phyloP scores from a whole-genome alignment of 2,113 vertebrate genomes.

The Potamarius usumacintae region DNA sequence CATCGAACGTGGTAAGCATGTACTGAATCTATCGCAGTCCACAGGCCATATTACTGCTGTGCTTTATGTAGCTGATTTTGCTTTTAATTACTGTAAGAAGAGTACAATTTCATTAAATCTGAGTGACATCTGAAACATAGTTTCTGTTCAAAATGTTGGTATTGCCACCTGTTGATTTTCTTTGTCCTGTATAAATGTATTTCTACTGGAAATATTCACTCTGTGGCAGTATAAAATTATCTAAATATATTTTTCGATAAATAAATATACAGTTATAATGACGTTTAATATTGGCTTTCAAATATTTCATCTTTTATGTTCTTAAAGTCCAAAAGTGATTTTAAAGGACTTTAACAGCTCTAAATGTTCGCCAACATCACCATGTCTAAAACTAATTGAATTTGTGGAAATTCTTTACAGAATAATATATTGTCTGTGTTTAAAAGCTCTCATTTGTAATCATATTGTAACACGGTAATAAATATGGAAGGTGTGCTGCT shows the following conservation, averaged over 20 bases:
- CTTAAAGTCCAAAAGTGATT: background rate
- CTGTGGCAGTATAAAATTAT: background rate
- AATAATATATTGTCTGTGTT: slow-evolving; percentile 13
- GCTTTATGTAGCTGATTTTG: background rate
- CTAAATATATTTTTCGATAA: background rate
- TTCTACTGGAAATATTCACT: background rate
- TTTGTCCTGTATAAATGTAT: background rate
- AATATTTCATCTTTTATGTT: background rate
- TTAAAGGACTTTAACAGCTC: background rate
- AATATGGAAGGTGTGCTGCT: slow-evolving; percentile 39
- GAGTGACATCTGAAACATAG: background rate
- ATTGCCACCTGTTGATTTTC: background rate
- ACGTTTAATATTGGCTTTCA: background rate
- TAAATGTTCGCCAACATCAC: background rate
- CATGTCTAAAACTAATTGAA: background rate
- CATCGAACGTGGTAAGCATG: background rate
- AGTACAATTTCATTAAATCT: background rate
- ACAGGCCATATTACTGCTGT: background rate
- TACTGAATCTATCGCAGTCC: background rate
- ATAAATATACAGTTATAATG: background rate
- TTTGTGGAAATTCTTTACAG: background rate
- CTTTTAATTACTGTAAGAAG: background rate
- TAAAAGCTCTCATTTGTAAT: slow-evolving; percentile 24
- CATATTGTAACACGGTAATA: slow-evolving; percentile 26
- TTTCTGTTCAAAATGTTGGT: background rate